Conservation (phyloP, 1,140 invertebrate species). For the Gonioctena quinquepunctata region DNA sequence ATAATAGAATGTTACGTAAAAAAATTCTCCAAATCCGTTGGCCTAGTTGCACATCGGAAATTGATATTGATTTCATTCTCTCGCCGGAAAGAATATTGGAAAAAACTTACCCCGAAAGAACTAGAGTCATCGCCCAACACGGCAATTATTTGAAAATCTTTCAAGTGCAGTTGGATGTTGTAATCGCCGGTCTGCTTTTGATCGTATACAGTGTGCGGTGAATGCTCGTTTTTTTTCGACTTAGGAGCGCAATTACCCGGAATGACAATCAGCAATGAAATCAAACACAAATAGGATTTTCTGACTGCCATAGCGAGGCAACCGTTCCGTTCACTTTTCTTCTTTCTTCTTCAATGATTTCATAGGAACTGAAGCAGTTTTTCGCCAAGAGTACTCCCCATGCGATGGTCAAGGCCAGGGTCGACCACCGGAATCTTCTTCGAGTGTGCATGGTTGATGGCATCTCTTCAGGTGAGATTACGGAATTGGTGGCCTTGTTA, state of each 20-base stretch:
- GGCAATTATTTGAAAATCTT: constrained; percentile 75
- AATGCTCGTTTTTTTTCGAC: constrained; percentile 24
- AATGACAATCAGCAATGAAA: constrained; percentile 11
- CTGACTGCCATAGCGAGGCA: not conserved
- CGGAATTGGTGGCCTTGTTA: no score
- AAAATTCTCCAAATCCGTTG: no score
- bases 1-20: no score
- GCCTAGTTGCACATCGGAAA: no score
- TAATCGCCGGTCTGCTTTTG: constrained; percentile 76
- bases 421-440: no score
- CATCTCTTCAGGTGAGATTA: no score
- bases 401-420: not conserved
- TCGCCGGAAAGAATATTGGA: not conserved
- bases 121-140: constrained; percentile 61
- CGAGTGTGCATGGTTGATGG: no score
- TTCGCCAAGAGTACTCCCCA: constrained; percentile 4
- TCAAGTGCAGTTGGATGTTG: constrained; percentile 77
- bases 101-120: constrained; percentile 60
- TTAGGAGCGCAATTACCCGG: constrained; percentile 20
- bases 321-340: not conserved
- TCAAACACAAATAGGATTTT: not conserved
- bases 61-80: no score
- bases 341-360: not conserved
- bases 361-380: constrained; percentile 19
- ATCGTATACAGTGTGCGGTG: constrained; percentile 59